Base-by-base conservation (phyloP, 2,113 vertebrate species). In the Albula goreensis region DNA sequence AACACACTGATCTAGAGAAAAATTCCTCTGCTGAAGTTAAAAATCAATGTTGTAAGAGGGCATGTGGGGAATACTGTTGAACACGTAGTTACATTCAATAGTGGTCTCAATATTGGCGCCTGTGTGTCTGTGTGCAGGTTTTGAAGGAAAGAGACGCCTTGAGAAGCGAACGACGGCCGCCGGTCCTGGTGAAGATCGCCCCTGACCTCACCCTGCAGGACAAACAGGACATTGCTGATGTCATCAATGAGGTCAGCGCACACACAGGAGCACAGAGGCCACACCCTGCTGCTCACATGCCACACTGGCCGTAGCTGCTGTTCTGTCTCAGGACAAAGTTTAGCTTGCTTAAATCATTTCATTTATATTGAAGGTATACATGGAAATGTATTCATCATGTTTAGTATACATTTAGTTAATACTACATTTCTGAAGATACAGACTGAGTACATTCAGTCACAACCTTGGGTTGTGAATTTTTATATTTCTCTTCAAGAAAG, bases 161-260 rank as follows among this genome's bases (percentile, higher is more conserved):
- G 88, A 91, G 93, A 86, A 89, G 84, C 0, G 50, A 87, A 5
- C 93, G 0, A 25, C 97, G 92, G 85, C 97, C 96, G 0, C 97
- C 97, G 0, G 92, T 99, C 56, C 92, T 99, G 90, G 95, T 99
- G 88, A 99, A 99, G 93, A 99, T 99, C 0, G 97, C 98, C 0
- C 97, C 98, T 0, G 98, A 99, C 91, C 97, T 99, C 88, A 96
- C 93, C 0, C 4, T 86, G 0, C 96, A 96, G 91, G 97, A 98
- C 93, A 99, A 98, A 90, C 91, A 88, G 91, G 97, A 99, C 88
- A 97, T 99, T 0, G 98, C 98, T 50, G 94, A 94, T 0, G 91
- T 99, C 50, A 89, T 98, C 80, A 95, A 91, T 0, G 96, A 99
- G 98, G 98, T 99, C 82, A 82, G 92, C 80, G 11, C 3, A 74